Conservation (phyloP, 2,113 vertebrate genomes). For the Phylloscopus whistleri region DNA sequence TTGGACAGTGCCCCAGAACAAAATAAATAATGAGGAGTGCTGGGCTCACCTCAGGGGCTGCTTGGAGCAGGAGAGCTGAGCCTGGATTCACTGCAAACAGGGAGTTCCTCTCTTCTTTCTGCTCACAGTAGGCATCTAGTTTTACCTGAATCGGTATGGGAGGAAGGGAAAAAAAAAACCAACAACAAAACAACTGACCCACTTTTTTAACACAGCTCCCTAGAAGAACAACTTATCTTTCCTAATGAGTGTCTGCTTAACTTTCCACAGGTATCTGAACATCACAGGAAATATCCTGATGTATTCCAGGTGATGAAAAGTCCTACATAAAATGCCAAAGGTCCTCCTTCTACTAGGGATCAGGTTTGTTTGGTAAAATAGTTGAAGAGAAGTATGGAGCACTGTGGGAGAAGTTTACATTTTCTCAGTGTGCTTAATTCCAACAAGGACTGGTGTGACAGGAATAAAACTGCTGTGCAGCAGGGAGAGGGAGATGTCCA, state of each 20-base stretch:
- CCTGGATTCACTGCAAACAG: background rate
- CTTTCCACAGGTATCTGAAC: background rate
- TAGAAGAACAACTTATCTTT: background rate
- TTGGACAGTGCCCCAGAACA: constrained; percentile 49
- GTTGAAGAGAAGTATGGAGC: background rate
- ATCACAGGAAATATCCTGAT: background rate
- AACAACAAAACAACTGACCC: background rate
- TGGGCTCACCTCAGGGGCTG: constrained; percentile 17
- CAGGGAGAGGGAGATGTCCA: background rate
- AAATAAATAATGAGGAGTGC: constrained; percentile 51
- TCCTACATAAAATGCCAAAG: background rate
- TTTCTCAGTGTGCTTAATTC: background rate
- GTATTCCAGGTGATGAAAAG: background rate
- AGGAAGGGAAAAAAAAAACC: rapidly evolving
- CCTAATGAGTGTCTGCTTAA: background rate
- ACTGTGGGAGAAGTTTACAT: background rate
- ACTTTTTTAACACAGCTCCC: background rate
- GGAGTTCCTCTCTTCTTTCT: background rate
- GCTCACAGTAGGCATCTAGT: background rate
- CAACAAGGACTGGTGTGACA: background rate
- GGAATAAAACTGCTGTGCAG: background rate
- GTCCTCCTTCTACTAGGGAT: background rate
- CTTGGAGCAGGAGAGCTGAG: background rate
- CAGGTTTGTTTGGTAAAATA: background rate
- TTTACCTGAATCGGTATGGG: background rate